Evolutionary conservation across 2,113 vertebrate species (phyloP), one percentile per base, ranked within the genome.

Genomic region (Indicator indicator): DNA sequence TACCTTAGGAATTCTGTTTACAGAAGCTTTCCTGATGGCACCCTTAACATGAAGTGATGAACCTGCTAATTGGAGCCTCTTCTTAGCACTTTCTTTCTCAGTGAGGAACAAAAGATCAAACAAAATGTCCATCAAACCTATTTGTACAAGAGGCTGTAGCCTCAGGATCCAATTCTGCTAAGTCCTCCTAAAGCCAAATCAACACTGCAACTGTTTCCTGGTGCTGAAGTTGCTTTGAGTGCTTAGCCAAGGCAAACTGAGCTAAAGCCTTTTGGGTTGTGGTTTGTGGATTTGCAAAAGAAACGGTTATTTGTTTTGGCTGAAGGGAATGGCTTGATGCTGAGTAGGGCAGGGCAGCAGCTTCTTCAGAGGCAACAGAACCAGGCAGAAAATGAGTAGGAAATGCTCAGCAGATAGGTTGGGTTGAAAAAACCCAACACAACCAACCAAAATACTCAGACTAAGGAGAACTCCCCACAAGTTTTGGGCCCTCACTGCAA

Each of bases 231-330:
- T 68, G 42, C 33, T 67, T 71, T 30, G 21, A 62, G 11, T 54
- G 38, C 77, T 89, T 83, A 71, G 74, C 72, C 50, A 86, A 78
- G 72, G 40, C 24, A 74, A 81, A 77, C 28, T 68, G 80, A 95
- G 77, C 54, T 65, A 14, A 16, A 94, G 73, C 44, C 44, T n/a
- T 83, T 83, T 89, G 59, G 28, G 80, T 83, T 94, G 56, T 83
- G 80, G 16, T 94, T 60, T 88, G 69, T 77, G 76, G 48, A 27
- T 90, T 73, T 30, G 20, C 24, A 68, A 85, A 78, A 55, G 42
- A 27, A 84, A 60, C 46, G 15, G 6, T 24, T 64, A 48, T 18
- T 91, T 95, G 13, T 68, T 93, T 96, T 93, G 83, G 90, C 79
- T 48, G 27, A 30, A 80, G 56, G 48, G 75, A 46, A 64, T 58